Base-by-base conservation (phyloP, 2,113 vertebrate species). In the Gymnarchus niloticus region DNA sequence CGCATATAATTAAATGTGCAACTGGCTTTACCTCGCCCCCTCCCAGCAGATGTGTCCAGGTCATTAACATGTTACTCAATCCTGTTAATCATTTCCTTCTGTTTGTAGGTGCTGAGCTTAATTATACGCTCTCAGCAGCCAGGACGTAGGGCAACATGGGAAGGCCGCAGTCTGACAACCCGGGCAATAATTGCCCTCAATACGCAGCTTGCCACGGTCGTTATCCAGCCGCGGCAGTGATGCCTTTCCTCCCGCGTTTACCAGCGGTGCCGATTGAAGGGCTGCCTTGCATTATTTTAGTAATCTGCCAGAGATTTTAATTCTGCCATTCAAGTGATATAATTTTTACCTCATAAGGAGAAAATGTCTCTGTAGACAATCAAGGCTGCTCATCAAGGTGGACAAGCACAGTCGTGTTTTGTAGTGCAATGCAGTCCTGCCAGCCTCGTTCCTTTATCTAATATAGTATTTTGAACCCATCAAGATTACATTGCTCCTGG, bases 401-500 rank as follows among this genome's bases (percentile, higher is more conserved):
- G 65, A 54, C 33, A 52, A 5, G 48, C 52, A 9, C 2, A 52
- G 48, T 46, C 12, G 25, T 73, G 25, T 78, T 85, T 56, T 41
- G 5, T 19, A 54, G 19, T 25, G 57, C 80, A 46, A 9, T 17
- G 6, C 12, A 37, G 49, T 57, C 5, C 3, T 48, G 10, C n/a
- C 21, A 69, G n/a, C 10, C 41, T 83, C 17, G 4, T 83, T 86
- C 8, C 48, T 83, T 83, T 86, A 25, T 25, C 48, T 41, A 73
- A 25, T 82, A 69, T 82, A 82, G 23, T 83, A 23, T 46, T 46
- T 78, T 86, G 78, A 88, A 87, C 84, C 61, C 86, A 69, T 83
- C 81, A 88, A 84, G 85, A 90, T 25, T 85, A 86, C 80, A 88
- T 85, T 84, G 69, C 86, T 87, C 89, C 65, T 87, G 73, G 85